A percentile compares a stretch with the other conserved stretches of the same genome.
Conservation (phyloP, 2,888 invertebrate genomes). For the Melangyna quadrimaculata region DNA sequence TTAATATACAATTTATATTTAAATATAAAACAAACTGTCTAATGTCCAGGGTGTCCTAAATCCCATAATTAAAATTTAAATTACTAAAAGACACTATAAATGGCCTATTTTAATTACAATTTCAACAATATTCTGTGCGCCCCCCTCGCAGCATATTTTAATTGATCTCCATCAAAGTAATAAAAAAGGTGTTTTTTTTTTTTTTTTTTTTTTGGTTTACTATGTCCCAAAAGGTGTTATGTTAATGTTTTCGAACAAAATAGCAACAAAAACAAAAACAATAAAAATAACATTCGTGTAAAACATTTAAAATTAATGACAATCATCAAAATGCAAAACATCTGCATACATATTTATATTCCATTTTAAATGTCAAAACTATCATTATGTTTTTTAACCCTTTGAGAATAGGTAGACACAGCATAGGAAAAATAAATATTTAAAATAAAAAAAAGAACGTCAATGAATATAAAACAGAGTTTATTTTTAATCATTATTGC, state of each 20-base stretch:
- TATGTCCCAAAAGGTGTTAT: background rate
- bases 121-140: background rate
- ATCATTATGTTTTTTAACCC: constrained; percentile 42
- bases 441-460: background rate
- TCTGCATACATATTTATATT: constrained; percentile 41
- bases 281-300: constrained; percentile 21
- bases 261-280: background rate
- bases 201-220: background rate
- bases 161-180: constrained; percentile 6
- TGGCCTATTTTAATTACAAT: constrained; percentile 5
- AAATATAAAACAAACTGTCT: background rate
- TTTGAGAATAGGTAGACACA: constrained; percentile 31
- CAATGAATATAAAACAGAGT: constrained; percentile 25
- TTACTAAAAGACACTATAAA: constrained; percentile 16
- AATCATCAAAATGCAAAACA: constrained; percentile 57
- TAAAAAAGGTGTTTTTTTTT: constrained; percentile 1
- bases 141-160: background rate
- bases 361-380: constrained; percentile 50
- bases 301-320: constrained; percentile 48
- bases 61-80: constrained; percentile 26
- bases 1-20: background rate
- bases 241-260: background rate
- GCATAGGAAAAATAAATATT: background rate
- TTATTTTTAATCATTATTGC: constrained; percentile 66
- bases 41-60: constrained; percentile 9